A percentile compares a stretch with the other conserved stretches of the same genome.
phyloP scores from a whole-genome alignment of 2,113 vertebrate genomes.

The Larimichthys crocea region DNA sequence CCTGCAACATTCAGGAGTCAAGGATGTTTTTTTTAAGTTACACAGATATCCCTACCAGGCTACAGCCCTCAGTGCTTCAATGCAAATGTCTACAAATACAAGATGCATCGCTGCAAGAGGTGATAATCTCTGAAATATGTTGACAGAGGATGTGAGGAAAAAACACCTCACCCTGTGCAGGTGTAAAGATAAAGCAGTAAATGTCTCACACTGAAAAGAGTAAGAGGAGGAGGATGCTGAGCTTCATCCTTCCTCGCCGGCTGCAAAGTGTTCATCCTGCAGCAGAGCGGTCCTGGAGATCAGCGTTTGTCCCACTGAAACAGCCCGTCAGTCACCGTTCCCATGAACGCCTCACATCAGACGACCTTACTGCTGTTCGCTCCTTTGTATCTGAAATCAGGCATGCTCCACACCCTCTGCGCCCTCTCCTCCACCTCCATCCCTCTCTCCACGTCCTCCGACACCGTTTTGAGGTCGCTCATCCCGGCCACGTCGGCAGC shows the following conservation, averaged over 20 bases:
- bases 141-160: constrained; percentile 2
- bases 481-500: constrained; percentile 45
- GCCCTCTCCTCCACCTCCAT: constrained; percentile 61
- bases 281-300: not conserved
- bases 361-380: constrained; percentile 60
- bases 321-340: not conserved
- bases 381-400: constrained; percentile 89
- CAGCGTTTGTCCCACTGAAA: constrained; percentile 13
- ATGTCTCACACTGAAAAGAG: constrained; percentile 6
- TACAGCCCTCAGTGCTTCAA: constrained; percentile 4
- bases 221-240: not conserved
- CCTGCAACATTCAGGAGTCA: not conserved
- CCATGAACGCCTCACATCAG: constrained; percentile 40
- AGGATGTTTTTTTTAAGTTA: not conserved
- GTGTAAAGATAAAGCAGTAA: constrained; percentile 2
- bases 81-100: constrained; percentile 23
- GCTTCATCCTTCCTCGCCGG: not conserved
- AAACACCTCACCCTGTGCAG: constrained; percentile 11
- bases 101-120: constrained; percentile 24
- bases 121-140: constrained; percentile 27
- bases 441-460: constrained; percentile 92
- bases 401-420: constrained; percentile 93
- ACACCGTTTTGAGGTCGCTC: constrained; percentile 91
- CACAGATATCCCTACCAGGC: constrained; percentile 5
- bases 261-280: constrained; percentile 3